Percentiles rank a stretch among this genome's conserved stretches.
Evolutionary conservation across 92 coral and sea anemone genomes (phyloP).

Genomic region (Pocillopora meandrina): DNA sequence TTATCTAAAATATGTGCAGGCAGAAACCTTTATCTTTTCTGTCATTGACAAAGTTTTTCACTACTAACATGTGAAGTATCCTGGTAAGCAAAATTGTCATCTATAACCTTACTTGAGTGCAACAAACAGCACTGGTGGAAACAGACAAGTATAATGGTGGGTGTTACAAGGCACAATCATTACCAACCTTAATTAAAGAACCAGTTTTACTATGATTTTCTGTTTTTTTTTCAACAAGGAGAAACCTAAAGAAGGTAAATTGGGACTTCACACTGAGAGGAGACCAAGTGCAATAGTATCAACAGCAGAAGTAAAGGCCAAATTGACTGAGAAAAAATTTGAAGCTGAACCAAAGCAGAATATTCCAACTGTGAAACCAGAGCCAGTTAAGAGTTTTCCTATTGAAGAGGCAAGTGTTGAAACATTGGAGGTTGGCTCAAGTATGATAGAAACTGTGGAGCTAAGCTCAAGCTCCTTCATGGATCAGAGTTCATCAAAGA

Average conservation of each 20-base stretch:
- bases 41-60: too few relatives aligned
- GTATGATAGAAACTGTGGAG: slow-evolving; percentile 85
- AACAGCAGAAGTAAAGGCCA: slow-evolving; percentile 44
- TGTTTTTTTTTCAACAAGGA: slow-evolving; percentile 43
- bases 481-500: slow-evolving; percentile 69
- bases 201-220: neutral
- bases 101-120: too few relatives aligned
- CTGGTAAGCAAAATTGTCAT: too few relatives aligned
- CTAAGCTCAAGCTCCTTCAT: slow-evolving; percentile 77
- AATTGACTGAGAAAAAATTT: slow-evolving; percentile 48
- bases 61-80: too few relatives aligned
- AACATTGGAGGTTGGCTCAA: slow-evolving; percentile 79
- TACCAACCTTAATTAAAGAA: neutral
- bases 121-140: too few relatives aligned
- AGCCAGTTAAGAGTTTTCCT: slow-evolving; percentile 30
- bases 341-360: slow-evolving; percentile 71
- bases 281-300: slow-evolving; percentile 57
- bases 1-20: too few relatives aligned
- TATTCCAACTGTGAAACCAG: slow-evolving; percentile 50
- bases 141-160: too few relatives aligned
- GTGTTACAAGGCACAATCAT: neutral
- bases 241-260: slow-evolving; percentile 64
- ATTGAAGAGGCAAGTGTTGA: slow-evolving; percentile 74
- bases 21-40: too few relatives aligned
- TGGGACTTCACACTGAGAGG: slow-evolving; percentile 54